Base-by-base conservation (phyloP, 2,113 vertebrate genomes). In the Sinocyclocheilus rhinocerous region DNA sequence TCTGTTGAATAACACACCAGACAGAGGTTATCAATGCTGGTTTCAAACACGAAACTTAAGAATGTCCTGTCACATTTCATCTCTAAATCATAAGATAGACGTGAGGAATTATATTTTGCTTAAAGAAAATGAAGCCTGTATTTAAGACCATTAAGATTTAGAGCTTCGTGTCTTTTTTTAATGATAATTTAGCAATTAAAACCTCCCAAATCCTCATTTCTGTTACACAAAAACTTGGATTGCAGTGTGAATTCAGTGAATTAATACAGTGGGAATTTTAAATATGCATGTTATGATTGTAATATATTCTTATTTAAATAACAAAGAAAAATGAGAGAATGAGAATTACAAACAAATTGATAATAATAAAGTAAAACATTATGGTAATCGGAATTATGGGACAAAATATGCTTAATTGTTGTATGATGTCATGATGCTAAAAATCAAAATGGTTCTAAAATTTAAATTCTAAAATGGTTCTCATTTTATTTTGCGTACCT, bases 1-100 rank as follows among this genome's bases (percentile, higher is more conserved):
- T 88, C 94, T 95, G 89, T 1, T 87, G 88, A 75, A 33, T 24
- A 75, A 76, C 9, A 76, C 9, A 22, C 2, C 10, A 26, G 22
- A 18, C 26, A 42, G 67, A 5, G 48, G 24, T 22, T 55, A 45
- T 86, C 24, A 1, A 29, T 15, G 13, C 63, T 59, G 55, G 24
- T 13, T 13, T 12, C 4, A 65, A 65, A 65, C 26, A 11, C 22
- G 8, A 42, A 42, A 72, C 18, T 20, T 10, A 20, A 20, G 16
- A 70, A 70, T 18, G 3, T 7, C 15, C 29, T 5, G 16, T 42
- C 33, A 11, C 4, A 20, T 48, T 24, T 48, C 3, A 65, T 65
- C 61, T 26, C 70, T 45, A n/a, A 45, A 45, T 75, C 22, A 45
- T 12, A 12, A 65, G n/a, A 70, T 70, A 9, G 16, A 70, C 8